A percentile compares a stretch with the other conserved stretches of the same genome.
phyloP scores from a whole-genome alignment of 2,888 invertebrate genomes.

The Idaea straminata region DNA sequence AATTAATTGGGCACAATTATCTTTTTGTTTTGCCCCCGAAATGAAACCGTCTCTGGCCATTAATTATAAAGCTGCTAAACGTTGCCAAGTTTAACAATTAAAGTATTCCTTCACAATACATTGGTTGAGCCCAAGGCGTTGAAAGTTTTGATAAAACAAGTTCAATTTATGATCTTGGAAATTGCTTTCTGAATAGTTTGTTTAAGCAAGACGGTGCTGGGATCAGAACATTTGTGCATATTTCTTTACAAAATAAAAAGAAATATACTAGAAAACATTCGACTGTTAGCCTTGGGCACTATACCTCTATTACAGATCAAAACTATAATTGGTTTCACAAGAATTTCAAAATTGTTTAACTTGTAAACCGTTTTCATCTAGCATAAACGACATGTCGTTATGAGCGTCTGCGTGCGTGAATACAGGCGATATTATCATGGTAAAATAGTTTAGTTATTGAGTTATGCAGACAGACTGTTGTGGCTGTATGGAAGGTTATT shows the following conservation, averaged over 20 bases:
- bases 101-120: conserved; percentile 38
- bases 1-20: conserved; percentile 76
- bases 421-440: conserved; percentile 35
- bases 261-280: background rate
- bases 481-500: conserved; percentile 39
- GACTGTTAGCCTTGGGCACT: background rate
- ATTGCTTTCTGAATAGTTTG: conserved; percentile 32
- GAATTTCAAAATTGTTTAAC: background rate
- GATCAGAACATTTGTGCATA: too few relatives aligned
- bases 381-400: conserved; percentile 41
- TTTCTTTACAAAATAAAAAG: too few relatives aligned
- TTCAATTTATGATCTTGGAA: conserved; percentile 35
- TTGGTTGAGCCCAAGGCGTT: conserved; percentile 38
- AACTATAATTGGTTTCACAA: conserved; percentile 2
- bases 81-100: conserved; percentile 48
- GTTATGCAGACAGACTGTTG: conserved; percentile 66
- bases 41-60: conserved; percentile 58
- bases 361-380: conserved; percentile 23
- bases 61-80: conserved; percentile 60
- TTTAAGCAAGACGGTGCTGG: background rate
- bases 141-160: conserved; percentile 43
- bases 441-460: conserved; percentile 73
- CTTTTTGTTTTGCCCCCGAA: conserved; percentile 67
- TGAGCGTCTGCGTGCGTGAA: conserved; percentile 26
- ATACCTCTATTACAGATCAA: too few relatives aligned